These are phyloP conservation scores for Procambarus clarkii DNA, from an alignment of 1,140 invertebrate species.

Conservation along the genomic window DNA sequence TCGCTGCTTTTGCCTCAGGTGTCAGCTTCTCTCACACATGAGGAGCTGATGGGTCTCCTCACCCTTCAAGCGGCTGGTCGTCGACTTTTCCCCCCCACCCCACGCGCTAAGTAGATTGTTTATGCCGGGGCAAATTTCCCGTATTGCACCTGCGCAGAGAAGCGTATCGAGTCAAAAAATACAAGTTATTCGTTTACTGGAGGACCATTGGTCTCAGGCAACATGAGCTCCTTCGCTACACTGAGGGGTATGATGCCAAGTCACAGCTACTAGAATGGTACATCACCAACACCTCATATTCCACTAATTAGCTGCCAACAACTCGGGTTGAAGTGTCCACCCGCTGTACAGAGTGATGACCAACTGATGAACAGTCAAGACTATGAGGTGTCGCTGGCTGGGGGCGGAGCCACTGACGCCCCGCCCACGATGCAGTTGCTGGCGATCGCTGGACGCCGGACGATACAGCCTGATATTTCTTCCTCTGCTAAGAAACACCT, in stretches of 20 bases:
- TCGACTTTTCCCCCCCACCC: slow-evolving; percentile 6
- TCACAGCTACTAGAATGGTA: slow-evolving; percentile 61
- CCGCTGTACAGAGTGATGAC: slow-evolving; percentile 69
- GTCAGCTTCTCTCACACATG: not conserved
- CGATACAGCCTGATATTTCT: too few relatives aligned
- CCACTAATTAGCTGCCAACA: slow-evolving; percentile 69
- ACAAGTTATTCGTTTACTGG: not conserved
- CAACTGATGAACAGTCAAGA: slow-evolving; percentile 69
- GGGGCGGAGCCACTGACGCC: slow-evolving; percentile 5
- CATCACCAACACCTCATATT: slow-evolving; percentile 69
- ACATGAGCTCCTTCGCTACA: slow-evolving; percentile 27
- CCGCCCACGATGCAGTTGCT: slow-evolving; percentile 25
- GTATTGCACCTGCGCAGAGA: slow-evolving; percentile 66
- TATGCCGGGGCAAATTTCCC: slow-evolving; percentile 59
- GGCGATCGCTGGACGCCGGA: not conserved
- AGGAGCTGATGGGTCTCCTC: slow-evolving; percentile 19
- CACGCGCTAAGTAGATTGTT: slow-evolving; percentile 44
- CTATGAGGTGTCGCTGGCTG: slow-evolving; percentile 59
- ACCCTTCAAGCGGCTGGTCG: slow-evolving; percentile 10
- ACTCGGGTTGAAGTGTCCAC: slow-evolving; percentile 67
- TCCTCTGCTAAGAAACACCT: too few relatives aligned
- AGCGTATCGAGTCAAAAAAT: slow-evolving; percentile 50
- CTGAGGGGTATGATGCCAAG: slow-evolving; percentile 29
- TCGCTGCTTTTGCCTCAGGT: not conserved
- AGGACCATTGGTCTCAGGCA: slow-evolving; percentile 9